Base-by-base conservation (phyloP, 2,888 invertebrate genomes). In the Agrenia bidenticulata region DNA sequence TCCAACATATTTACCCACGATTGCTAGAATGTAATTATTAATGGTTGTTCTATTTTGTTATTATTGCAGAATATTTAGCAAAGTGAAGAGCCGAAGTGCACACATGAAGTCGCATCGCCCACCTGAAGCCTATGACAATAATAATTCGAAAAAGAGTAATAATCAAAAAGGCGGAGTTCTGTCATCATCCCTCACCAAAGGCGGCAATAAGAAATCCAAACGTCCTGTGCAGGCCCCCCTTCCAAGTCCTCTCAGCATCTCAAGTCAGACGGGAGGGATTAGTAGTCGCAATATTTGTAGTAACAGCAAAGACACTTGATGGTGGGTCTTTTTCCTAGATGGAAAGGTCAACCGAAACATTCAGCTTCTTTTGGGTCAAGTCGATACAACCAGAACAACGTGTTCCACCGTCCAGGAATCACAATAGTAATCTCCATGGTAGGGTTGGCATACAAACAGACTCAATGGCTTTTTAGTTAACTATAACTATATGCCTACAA, bases 71-170 rank as follows among this genome's bases (percentile, higher is more conserved):
- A 89, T 94, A 82, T 96, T 96, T 86, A 89, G 88, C 84, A 96
- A 96, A 87, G 93, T 96, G 80, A 95, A 96, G 86, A 97, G 96
- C 85, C 89, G 97, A 83, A 97, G 95, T 84, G 97, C 97, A 75
- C 98, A 98, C 84, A 97, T 98, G 97, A 98, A 98, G 85, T 95
- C 94, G 77, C 98, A 98, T 84, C 89, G 92, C 80, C 90, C 92
- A 78, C 89, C 89, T 23, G 51, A 51, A 51, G 21, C 51, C 21
- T 51, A 23, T 19, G 51, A 51, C 51, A 51, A 51, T 51, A 51
- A 21, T 15, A 51, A 51, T 51, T 24, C 51, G 21, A 51, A 51
- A 19, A 51, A 51, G 24, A 51, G 24, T 19, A 49, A 49, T 19
- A 49, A 17, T 11, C 9, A 39, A 39, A 11, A 7, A 39, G 39